A percentile compares a stretch with the other conserved stretches of the same genome.
phyloP scores from a whole-genome alignment of 2,888 invertebrate species.

The Phasia obesa region DNA sequence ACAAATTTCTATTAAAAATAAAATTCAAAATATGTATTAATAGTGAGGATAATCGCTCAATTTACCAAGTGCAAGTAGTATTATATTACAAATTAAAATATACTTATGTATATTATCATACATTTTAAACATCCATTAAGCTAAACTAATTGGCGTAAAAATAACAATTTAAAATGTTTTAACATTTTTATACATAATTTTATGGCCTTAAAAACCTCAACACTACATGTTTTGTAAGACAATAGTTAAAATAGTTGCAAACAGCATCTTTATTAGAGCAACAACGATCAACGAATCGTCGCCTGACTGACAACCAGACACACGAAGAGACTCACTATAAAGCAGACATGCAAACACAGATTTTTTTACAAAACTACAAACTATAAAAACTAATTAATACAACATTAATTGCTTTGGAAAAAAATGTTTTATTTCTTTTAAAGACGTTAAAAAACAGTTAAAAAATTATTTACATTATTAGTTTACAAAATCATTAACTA shows the following conservation, averaged over 20 bases:
- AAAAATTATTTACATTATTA: slow-evolving; percentile 35
- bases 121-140: slow-evolving; percentile 54
- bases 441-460: slow-evolving; percentile 43
- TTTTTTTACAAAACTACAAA: slow-evolving; percentile 22
- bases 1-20: no score
- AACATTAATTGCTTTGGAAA: slow-evolving; percentile 60
- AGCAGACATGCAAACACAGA: slow-evolving; percentile 1
- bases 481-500: slow-evolving; percentile 36
- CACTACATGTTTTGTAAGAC: slow-evolving; percentile 52
- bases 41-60: no score
- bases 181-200: slow-evolving; percentile 59
- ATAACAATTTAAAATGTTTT: slow-evolving; percentile 67
- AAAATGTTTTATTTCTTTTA: slow-evolving; percentile 47
- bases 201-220: slow-evolving; percentile 60
- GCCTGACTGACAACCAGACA: slow-evolving; percentile 1
- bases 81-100: slow-evolving; percentile 17
- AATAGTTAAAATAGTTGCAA: slow-evolving; percentile 48
- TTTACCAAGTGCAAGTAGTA: not conserved
- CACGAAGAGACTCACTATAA: not conserved
- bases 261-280: slow-evolving; percentile 62
- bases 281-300: slow-evolving; percentile 18
- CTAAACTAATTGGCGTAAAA: slow-evolving; percentile 69
- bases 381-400: slow-evolving; percentile 56
- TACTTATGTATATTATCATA: slow-evolving; percentile 22
- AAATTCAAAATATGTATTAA: no score